Base-by-base conservation (phyloP, 2,113 vertebrate genomes). In the Hydrochoerus hydrochaeris region DNA sequence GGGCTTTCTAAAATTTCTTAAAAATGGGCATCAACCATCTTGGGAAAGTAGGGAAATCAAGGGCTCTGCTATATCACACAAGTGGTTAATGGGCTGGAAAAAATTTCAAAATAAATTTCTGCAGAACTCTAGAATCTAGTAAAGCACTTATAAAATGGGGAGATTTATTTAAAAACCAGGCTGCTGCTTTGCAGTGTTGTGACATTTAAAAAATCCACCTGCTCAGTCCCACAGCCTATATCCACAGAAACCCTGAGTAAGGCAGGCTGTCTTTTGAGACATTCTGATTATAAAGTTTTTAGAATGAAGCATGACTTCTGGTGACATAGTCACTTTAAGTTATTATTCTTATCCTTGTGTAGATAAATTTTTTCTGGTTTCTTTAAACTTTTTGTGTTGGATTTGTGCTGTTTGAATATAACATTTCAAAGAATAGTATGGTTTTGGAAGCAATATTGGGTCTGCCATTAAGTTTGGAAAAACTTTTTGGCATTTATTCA, bases 151-250 rank as follows among this genome's bases (percentile, higher is more conserved):
- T 28, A 54, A 69, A 58, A 58, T 58, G 28, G 20, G n/a, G 8
- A 62, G 87, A 54, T 22, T 60, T 60, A 57, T 38, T 30, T 26
- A 57, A 77, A n/a, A 91, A 57, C 35, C 20, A 77, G 35, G 9
- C 17, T 75, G 8, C 46, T 65, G n/a, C 6, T 73, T 86, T 41
- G 41, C 11, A 52, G 16, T 41, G 20, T 4, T 19, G 12, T 26
- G 13, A 10, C 60, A 35, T 58, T 63, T 73, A 20, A 44, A 85
- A 58, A 12, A 49, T 46, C 3, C 20, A 26, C 13, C 1, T 57
- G 4, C 20, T 9, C 1, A 52, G 7, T 6, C 44, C 9, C n/a
- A 63, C 4, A 35, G 7, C 20, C n/a, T 5, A 7, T 12, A 28
- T 38, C 35, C 28, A 14, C 22, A 10, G 11, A 32, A n/a, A 1